Base-by-base conservation (phyloP, 1,140 invertebrate genomes). In the Drosophila tropicalis region DNA sequence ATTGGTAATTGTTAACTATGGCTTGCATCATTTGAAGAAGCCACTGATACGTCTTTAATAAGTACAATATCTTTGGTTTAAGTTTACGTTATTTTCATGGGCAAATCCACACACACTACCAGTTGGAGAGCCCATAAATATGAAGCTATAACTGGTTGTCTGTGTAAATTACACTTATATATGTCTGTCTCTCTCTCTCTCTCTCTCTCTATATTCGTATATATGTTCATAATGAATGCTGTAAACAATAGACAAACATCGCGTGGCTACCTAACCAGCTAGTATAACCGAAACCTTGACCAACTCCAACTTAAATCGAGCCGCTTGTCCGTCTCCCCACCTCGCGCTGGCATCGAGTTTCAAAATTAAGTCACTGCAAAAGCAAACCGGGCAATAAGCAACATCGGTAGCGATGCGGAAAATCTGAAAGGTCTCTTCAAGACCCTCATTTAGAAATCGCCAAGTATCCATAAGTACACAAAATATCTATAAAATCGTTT, bases 371-470 rank as follows among this genome's bases (percentile, higher is more conserved):
- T 76, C 70, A 44, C 19, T 60, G 65, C 75, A 64, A 76, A 44
- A 55, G 54, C 54, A 55, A 63, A 61, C 57, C 5, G 29, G 70
- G 41, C 63, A 70, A 60, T 57, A 75, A 67, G 64, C 76, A 58
- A 67, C 29, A 29, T 29, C 66, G 73, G 22, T 70, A 79, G 62
- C 75, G 69, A 87, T 68, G 79, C 79, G 82, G 82, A 86, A 86
- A 86, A 87, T 86, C 76, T 79, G 76, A 87, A 71, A 87, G 82
- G 75, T 78, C 76, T 78, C 56, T 58, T 12, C 32, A 58, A 58
- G 56, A 58, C 55, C 55, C n/a, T 56, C 54, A 56, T 56, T 56
- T 15, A 58, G 56, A 57, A 57, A 57, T 57, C 55, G 10, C 7
- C 7, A 57, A 57, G 55, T 57, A 57, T 17, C 29, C 34, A 36